phyloP scores from a whole-genome alignment of 1,140 invertebrate species.

The Bombus superbus region DNA sequence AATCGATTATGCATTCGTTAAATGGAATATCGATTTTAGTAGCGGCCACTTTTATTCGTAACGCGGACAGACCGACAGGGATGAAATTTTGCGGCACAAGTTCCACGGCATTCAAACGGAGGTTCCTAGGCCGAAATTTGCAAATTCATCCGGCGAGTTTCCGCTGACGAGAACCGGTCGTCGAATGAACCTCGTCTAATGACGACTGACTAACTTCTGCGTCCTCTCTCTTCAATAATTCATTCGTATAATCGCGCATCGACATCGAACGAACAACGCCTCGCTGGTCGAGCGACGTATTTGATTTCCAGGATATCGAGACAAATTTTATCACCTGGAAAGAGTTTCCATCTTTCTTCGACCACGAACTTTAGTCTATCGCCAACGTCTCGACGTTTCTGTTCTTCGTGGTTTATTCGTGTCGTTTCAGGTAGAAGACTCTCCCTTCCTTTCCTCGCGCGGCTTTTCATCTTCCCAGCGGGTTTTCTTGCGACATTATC shows the following conservation, averaged over 20 bases:
- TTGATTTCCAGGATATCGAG: conserved; percentile 15
- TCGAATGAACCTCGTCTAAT: conserved; percentile 44
- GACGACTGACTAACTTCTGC: conserved; percentile 29
- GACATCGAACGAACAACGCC: not conserved
- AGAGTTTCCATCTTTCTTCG: not conserved
- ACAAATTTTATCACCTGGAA: not conserved
- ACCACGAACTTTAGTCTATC: not conserved
- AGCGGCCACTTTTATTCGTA: conserved; percentile 5
- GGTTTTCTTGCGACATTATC: conserved; percentile 25
- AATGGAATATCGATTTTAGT: conserved; percentile 43
- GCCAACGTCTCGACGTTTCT: not conserved
- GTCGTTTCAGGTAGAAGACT: not conserved
- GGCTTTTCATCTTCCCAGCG: conserved; percentile 22
- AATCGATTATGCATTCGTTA: conserved; percentile 50
- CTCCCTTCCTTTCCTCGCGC: not conserved
- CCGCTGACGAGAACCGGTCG: conserved; percentile 3
- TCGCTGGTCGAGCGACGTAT: not conserved
- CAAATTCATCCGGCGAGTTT: conserved; percentile 42
- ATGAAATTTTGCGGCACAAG: conserved; percentile 1
- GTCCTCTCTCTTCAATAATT: conserved; percentile 42
- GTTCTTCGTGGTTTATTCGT: conserved; percentile 6
- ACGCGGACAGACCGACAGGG: not conserved
- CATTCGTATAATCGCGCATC: conserved; percentile 40
- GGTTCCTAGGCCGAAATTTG: conserved; percentile 34
- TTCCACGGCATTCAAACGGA: not conserved